These are phyloP conservation scores for Gymnopithys bicolor DNA, from an alignment of 2,797 vertebrate species.

Conservation along the genomic window DNA sequence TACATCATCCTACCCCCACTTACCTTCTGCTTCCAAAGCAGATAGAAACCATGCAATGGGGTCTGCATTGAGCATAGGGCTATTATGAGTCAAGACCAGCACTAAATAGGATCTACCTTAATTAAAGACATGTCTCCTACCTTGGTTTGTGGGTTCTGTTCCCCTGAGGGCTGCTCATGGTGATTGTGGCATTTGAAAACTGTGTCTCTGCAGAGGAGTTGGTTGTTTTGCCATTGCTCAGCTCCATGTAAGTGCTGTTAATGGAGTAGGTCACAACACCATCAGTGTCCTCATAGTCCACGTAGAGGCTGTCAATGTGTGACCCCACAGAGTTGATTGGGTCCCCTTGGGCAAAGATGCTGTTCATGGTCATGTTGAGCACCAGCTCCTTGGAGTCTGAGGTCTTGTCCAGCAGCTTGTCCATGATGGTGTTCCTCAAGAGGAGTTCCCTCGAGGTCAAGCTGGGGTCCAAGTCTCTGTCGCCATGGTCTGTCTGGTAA, in stretches of 20 bases:
- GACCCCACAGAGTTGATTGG: slow-evolving; percentile 75
- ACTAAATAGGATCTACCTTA: not conserved
- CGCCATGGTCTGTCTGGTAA: slow-evolving; percentile 76
- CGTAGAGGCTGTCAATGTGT: slow-evolving; percentile 73
- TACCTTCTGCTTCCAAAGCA: slow-evolving; percentile 44
- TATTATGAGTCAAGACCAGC: not conserved
- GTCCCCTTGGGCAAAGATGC: slow-evolving; percentile 82
- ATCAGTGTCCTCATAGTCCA: slow-evolving; percentile 82
- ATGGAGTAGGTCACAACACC: slow-evolving; percentile 54
- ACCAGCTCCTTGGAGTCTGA: slow-evolving; percentile 80
- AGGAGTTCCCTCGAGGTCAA: slow-evolving; percentile 78
- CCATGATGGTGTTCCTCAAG: slow-evolving; percentile 87
- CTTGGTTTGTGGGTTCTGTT: slow-evolving; percentile 91
- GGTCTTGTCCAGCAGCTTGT: slow-evolving; percentile 79
- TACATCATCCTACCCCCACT: not conserved
- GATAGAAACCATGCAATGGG: not conserved
- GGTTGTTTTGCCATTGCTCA: slow-evolving; percentile 78
- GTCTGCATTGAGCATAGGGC: not conserved
- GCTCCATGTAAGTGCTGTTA: slow-evolving; percentile 87
- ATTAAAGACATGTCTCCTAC: slow-evolving; percentile 72
- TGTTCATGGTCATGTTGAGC: slow-evolving; percentile 87
- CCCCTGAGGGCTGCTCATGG: slow-evolving; percentile 62
- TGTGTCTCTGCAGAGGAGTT: slow-evolving; percentile 84
- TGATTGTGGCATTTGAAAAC: slow-evolving; percentile 82
- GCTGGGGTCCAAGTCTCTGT: slow-evolving; percentile 50